Evolutionary conservation across 35 echinoderm and acorn worm genomes (phyloP).

Genomic region (Lytechinus variegatus): DNA sequence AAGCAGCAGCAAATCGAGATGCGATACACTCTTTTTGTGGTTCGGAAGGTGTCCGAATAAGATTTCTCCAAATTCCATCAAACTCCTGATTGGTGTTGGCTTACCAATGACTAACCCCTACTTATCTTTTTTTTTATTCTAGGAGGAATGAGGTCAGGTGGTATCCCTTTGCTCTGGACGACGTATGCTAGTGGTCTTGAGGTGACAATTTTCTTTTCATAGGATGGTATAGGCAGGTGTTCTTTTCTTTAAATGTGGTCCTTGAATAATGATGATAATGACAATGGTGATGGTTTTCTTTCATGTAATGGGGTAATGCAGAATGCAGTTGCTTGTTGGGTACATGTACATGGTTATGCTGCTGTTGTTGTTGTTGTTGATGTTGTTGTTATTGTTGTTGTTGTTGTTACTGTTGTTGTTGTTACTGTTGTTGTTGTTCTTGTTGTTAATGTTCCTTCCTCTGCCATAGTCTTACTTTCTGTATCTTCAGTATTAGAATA

Average conservation of each 20-base stretch:
- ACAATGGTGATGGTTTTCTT: background rate
- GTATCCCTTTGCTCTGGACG: background rate
- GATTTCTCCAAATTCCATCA: slow-evolving; percentile 12
- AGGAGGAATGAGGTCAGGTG: background rate
- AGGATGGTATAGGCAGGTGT: background rate
- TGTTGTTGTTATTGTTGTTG: no score
- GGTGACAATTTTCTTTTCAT: background rate
- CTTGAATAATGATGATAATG: background rate
- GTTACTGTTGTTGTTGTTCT: no score
- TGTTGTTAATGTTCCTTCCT: no score
- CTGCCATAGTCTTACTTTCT: no score
- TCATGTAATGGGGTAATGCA: background rate
- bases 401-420: no score
- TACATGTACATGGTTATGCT: no score
- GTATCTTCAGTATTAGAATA: no score
- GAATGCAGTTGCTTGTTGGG: background rate
- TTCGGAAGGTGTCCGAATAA: background rate
- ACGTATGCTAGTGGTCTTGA: background rate
- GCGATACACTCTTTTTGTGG: no score
- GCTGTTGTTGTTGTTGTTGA: no score
- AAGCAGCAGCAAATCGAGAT: no score
- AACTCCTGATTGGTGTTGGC: background rate
- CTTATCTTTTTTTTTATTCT: no score
- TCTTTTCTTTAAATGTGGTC: background rate
- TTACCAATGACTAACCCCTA: slow-evolving; percentile 14